Percentiles rank a stretch among this genome's conserved stretches.
phyloP scores from a whole-genome alignment of 2,888 invertebrate genomes.

The Hypercompe scribonia region DNA sequence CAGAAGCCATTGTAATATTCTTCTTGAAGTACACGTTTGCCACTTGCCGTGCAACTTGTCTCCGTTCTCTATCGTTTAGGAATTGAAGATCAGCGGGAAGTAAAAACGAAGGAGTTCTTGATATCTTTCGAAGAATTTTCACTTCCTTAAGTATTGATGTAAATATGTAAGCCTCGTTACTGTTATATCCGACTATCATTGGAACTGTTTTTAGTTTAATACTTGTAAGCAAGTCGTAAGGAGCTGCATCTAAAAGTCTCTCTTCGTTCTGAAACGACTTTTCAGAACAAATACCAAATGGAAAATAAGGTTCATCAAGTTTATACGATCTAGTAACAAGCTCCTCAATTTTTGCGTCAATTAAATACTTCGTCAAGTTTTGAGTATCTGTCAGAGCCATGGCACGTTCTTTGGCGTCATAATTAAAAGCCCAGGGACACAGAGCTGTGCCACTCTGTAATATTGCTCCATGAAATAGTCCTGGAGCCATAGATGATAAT shows the following conservation, averaged over 20 bases:
- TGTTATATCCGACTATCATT: constrained; percentile 75
- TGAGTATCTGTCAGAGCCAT: constrained; percentile 51
- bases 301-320: constrained; percentile 68
- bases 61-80: constrained; percentile 62
- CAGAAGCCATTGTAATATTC: constrained; percentile 59
- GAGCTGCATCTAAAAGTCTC: constrained; percentile 65
- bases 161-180: constrained; percentile 77
- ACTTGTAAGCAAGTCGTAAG: constrained; percentile 61
- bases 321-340: constrained; percentile 60
- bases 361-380: constrained; percentile 45
- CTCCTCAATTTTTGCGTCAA: constrained; percentile 55
- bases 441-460: constrained; percentile 76
- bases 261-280: constrained; percentile 69
- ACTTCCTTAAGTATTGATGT: constrained; percentile 61
- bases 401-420: constrained; percentile 70
- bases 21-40: constrained; percentile 71
- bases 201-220: constrained; percentile 64
- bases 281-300: constrained; percentile 76
- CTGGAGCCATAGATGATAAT: constrained; percentile 65
- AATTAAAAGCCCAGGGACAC: constrained; percentile 78
- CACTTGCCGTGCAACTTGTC: constrained; percentile 61
- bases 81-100: constrained; percentile 73
- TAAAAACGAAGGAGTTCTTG: constrained; percentile 56
- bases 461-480: constrained; percentile 74
- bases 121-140: constrained; percentile 54